Base-by-base conservation (phyloP, 2,888 invertebrate species). In the Plebejus melissa region DNA sequence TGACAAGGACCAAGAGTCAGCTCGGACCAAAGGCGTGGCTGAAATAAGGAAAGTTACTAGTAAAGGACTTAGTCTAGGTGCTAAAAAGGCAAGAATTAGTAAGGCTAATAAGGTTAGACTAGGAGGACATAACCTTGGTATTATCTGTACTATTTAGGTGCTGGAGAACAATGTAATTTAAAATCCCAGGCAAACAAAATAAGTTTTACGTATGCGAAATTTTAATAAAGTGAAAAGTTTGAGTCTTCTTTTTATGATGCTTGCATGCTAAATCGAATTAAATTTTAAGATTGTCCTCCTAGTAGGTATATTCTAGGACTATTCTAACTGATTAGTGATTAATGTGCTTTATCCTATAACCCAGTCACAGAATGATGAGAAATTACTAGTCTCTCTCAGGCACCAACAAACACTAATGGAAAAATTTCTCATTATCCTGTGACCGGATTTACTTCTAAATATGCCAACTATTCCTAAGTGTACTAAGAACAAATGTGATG, bases 21-120 rank as follows among this genome's bases (percentile, higher is more conserved):
- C 92, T 88, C 93, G 94, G 94, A 94, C 94, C 93, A 94, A 93
- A 80, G 93, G 93, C 86, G 92, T 86, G 38, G 90, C 94, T 94
- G 92, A 84, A 83, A 79, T 76, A 75, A 76, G 65, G 77, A 78
- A 79, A 77, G 32, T 75, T 76, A 75, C 6, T 54, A 38, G 46
- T 46, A 46, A 41, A 71, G 41, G 71, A 41, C 71, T 22, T 36
- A 65, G 60, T 28, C 22, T 60, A 32, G 1, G 4, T 65, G 32
- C 65, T 32, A 36, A 28, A 65, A 65, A 13, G 54, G 16, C 50
- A 50, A 50, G 50, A 50, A 4, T 54, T 16, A 16, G 54, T 54
- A 54, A 54, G 13, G 11, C 65, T 65, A 13, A 60, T 32, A 28
- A 11, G 16, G 13, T 16, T 13, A 65, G 32, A 65, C 36, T 65